Evolutionary conservation across 2,888 invertebrate species (phyloP).

Genomic region (Drosophila acutilabella): DNA sequence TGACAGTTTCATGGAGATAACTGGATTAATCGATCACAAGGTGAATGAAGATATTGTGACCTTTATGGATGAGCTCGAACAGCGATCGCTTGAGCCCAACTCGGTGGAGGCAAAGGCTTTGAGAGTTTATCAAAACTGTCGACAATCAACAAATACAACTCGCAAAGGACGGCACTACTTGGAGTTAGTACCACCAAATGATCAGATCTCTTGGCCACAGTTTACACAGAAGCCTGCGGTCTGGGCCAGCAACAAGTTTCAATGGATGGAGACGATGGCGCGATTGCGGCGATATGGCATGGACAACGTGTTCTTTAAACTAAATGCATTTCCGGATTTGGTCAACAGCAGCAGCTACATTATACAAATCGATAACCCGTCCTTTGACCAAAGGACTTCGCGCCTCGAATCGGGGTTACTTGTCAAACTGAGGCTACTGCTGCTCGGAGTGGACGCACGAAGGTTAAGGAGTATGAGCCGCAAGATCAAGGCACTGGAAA

Average conservation of each 20-base stretch:
- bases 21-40: slow-evolving; percentile 69
- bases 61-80: slow-evolving; percentile 48
- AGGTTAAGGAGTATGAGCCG: not conserved
- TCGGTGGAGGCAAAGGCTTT: slow-evolving; percentile 58
- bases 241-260: slow-evolving; percentile 67
- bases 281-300: slow-evolving; percentile 70
- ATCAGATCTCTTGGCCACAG: slow-evolving; percentile 67
- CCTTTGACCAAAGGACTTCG: slow-evolving; percentile 5
- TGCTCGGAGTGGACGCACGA: slow-evolving; percentile 11
- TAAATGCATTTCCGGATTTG: slow-evolving; percentile 12
- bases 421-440: slow-evolving; percentile 5
- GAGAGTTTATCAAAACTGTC: slow-evolving; percentile 71
- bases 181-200: slow-evolving; percentile 64
- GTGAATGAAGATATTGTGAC: slow-evolving; percentile 64
- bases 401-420: not conserved
- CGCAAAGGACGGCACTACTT: slow-evolving; percentile 60
- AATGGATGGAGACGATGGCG: slow-evolving; percentile 72
- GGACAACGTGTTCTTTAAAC: slow-evolving; percentile 43
- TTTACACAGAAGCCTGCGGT: not conserved
- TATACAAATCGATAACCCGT: slow-evolving; percentile 53
- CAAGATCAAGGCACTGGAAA: slow-evolving; percentile 32
- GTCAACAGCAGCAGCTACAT: slow-evolving; percentile 49
- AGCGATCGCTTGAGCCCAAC: not conserved
- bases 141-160: slow-evolving; percentile 6
- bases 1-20: slow-evolving; percentile 62